phyloP scores from a whole-genome alignment of 2,113 vertebrate genomes.

The Peromyscus leucopus region DNA sequence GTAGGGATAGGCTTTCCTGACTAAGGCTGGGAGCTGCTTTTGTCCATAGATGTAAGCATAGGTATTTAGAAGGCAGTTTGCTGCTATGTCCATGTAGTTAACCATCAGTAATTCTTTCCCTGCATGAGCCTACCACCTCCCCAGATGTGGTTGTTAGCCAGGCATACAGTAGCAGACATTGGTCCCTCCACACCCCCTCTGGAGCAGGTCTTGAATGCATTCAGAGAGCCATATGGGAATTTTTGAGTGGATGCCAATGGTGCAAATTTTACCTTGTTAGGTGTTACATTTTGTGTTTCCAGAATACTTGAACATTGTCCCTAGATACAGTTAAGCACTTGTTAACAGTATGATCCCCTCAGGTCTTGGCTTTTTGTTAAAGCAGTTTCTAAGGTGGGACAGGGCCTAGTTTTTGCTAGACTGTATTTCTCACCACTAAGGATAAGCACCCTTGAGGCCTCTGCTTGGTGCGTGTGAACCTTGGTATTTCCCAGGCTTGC shows the following conservation, averaged over 20 bases:
- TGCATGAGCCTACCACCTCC: background rate
- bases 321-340: background rate
- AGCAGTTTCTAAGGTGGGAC: background rate
- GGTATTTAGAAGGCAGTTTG: background rate
- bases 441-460: background rate
- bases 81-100: background rate
- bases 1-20: background rate
- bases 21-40: background rate
- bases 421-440: background rate
- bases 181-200: background rate
- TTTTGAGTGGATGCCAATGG: conserved; percentile 16
- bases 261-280: conserved; percentile 18
- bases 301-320: conserved; percentile 43
- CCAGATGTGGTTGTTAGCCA: background rate
- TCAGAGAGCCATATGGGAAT: background rate
- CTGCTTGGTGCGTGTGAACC: background rate
- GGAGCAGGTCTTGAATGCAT: background rate
- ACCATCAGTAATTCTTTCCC: background rate
- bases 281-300: conserved; percentile 25
- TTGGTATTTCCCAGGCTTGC: background rate
- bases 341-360: background rate
- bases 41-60: background rate
- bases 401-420: background rate
- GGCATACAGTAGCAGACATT: background rate
- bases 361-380: background rate